Evolutionary conservation across 1,140 invertebrate species (phyloP).

Genomic region (Carcinoscorpius rotundicauda): DNA sequence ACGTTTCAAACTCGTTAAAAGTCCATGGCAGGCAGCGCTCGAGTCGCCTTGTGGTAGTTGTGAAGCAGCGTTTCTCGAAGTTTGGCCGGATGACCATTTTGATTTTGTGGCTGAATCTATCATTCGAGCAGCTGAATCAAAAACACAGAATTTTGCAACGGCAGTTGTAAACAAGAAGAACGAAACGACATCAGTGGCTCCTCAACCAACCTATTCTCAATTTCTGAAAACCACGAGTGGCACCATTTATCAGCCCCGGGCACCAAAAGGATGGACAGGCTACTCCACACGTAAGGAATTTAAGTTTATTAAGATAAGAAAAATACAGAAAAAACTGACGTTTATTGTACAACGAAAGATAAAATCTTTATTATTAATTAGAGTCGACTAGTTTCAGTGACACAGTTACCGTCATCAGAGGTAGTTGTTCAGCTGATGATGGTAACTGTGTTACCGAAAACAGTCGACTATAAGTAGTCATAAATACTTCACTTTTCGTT

Average conservation of each 20-base stretch:
- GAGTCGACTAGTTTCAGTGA: no score
- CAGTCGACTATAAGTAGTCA: no score
- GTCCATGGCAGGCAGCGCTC: slow-evolving; percentile 59
- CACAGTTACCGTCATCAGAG: no score
- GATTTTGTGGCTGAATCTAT: slow-evolving; percentile 11
- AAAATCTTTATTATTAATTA: no score
- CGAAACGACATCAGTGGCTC: background rate
- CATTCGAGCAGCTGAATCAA: slow-evolving; percentile 15
- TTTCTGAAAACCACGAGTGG: background rate
- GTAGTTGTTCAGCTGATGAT: no score
- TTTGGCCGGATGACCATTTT: slow-evolving; percentile 6
- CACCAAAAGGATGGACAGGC: slow-evolving; percentile 15
- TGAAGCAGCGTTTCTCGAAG: slow-evolving; percentile 50
- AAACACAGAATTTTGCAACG: slow-evolving; percentile 8
- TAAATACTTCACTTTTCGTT: no score
- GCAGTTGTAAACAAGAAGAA: background rate
- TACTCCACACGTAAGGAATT: background rate
- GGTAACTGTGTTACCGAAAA: no score
- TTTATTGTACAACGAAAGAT: no score
- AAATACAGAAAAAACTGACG: no score
- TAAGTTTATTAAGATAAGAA: no score
- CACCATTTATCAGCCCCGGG: slow-evolving; percentile 19
- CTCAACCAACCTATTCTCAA: slow-evolving; percentile 1
- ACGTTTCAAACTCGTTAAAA: slow-evolving; percentile 48
- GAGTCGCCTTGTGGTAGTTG: slow-evolving; percentile 48